Percentiles rank a stretch among this genome's conserved stretches.
These are phyloP conservation scores for Cromileptes altivelis DNA, from an alignment of 2,113 vertebrate genomes.

Conservation along the genomic window DNA sequence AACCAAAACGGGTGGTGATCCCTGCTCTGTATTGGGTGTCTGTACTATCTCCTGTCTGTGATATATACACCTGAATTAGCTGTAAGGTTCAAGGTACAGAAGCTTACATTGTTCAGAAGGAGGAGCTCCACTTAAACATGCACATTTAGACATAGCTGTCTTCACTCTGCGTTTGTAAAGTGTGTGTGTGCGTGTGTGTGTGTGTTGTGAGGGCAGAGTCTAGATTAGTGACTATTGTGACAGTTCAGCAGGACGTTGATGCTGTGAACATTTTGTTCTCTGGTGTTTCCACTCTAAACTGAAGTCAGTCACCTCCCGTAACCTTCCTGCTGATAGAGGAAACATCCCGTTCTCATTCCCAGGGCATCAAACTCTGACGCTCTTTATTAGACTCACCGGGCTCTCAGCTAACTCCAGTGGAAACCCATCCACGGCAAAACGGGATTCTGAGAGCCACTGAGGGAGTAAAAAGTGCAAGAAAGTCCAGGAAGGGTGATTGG, in stretches of 20 bases:
- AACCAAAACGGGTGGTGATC: not conserved
- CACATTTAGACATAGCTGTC: not conserved
- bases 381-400: too few species aligned
- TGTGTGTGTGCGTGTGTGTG: not conserved
- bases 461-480: too few species aligned
- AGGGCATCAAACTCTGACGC: too few species aligned
- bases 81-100: not conserved
- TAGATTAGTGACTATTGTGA: not conserved
- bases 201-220: not conserved
- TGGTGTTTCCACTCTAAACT: not conserved
- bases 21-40: not conserved
- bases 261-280: not conserved
- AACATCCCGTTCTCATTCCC: not conserved
- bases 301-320: not conserved
- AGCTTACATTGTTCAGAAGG: not conserved
- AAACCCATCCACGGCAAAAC: too few species aligned
- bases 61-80: slow-evolving; percentile 1
- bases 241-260: not conserved
- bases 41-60: slow-evolving; percentile 24
- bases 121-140: slow-evolving; percentile 36
- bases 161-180: not conserved
- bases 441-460: too few species aligned
- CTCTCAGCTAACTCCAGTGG: too few species aligned
- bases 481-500: too few species aligned
- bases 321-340: not conserved